These are phyloP conservation scores for Enteromius afrohamiltoni DNA, from an alignment of 2,797 vertebrate species.

Conservation along the genomic window DNA sequence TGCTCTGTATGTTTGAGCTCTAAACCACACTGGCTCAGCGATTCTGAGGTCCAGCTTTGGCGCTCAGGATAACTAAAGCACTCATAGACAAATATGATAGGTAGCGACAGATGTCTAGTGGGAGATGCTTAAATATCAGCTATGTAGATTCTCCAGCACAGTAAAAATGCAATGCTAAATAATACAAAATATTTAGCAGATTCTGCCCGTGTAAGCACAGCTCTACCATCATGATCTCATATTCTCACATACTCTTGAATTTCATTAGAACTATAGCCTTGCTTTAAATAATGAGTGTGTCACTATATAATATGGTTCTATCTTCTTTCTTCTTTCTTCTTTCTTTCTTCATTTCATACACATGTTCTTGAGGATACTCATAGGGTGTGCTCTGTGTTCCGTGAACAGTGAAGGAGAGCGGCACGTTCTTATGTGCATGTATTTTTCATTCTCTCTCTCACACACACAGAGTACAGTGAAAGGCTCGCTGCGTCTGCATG, in stretches of 20 bases:
- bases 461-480: constrained; percentile 50
- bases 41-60: constrained; percentile 11
- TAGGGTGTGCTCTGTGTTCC: constrained; percentile 32
- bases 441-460: constrained; percentile 29
- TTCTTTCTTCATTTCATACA: constrained; percentile 38
- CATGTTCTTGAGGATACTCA: constrained; percentile 21
- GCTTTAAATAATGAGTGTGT: constrained; percentile 39
- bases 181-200: background rate
- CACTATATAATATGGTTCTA: constrained; percentile 24
- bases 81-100: background rate
- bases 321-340: constrained; percentile 16
- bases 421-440: background rate
- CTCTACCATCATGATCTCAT: background rate
- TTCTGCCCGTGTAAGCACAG: background rate
- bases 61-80: background rate
- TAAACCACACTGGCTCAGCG: background rate
- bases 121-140: background rate
- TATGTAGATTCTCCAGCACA: background rate
- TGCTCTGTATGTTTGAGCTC: background rate
- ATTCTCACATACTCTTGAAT: background rate
- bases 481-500: constrained; percentile 53
- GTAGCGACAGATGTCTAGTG: background rate
- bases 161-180: background rate
- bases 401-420: constrained; percentile 6
- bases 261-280: constrained; percentile 20